Evolutionary conservation across 2,113 vertebrate genomes (phyloP), one percentile per base, ranked within the genome.

Genomic region (Tenebrosternarchus preto): DNA sequence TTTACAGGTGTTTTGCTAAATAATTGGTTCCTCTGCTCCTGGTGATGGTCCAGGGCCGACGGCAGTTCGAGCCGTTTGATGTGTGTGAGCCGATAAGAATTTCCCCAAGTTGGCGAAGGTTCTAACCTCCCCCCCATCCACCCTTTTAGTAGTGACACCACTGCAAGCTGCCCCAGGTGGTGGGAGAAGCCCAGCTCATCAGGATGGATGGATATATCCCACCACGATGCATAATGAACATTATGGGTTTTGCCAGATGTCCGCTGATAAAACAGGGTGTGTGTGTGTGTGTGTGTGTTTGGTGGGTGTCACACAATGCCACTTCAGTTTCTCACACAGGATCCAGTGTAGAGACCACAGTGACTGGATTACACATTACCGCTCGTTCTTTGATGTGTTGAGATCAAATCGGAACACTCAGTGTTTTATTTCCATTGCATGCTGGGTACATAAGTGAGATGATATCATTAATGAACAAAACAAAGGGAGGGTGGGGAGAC

Each of bases 391-490:
- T 78, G 50, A 43, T 78, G 53, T 36, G 3, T 66, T n/a, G 64
- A 11, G 64, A 33, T 68, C 64, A 78, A 57, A 39, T 31, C n/a
- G 33, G 70, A 80, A n/a, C 70, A 27, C n/a, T 33, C 60, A n/a
- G 72, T 82, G 82, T 88, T 88, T 82, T 88, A 80, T 87, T 89
- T 60, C 25, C 50, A 27, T 20, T 87, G 80, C 83, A 86, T 80
- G 85, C 84, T 80, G 88, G 88, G 89, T 86, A 88, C 76, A 84
- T 31, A 39, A 73, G 82, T 83, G 82, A 69, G 0, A 75, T 25
- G 69, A 90, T 90, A 91, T 91, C 87, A 92, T 88, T 83, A 90
- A 89, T 88, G 72, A 91, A 90, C 87, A 71, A n/a, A 83, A 86
- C 88, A 87, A 81, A 85, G 87, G 89, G 85, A 80, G 80, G n/a